phyloP scores from a whole-genome alignment of 2,113 vertebrate genomes.

The Excalfactoria chinensis region DNA sequence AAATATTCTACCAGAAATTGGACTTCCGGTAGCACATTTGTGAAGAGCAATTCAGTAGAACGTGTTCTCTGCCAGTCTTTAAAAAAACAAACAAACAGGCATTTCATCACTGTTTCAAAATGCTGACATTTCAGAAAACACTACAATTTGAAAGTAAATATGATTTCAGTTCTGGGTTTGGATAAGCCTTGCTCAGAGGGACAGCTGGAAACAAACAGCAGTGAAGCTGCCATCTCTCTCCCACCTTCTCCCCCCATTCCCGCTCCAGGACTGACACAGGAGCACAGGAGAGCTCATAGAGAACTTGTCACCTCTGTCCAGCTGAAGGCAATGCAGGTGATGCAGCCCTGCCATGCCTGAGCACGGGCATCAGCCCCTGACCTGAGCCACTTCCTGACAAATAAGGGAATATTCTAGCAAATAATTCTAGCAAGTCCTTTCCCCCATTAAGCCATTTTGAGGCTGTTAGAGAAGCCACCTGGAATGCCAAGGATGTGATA shows the following conservation, averaged over 20 bases:
- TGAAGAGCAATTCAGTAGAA: neutral
- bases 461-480: neutral
- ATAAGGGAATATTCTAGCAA: rapidly evolving
- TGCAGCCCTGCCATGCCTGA: neutral
- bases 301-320: neutral
- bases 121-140: neutral
- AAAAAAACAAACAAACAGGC: too few species aligned
- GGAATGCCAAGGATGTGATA: neutral
- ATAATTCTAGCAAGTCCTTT: neutral
- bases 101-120: neutral
- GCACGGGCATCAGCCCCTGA: neutral
- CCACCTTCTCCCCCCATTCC: neutral
- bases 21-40: neutral
- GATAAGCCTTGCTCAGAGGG: neutral
- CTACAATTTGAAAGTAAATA: rapidly evolving
- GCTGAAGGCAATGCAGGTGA: neutral
- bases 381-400: neutral
- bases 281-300: neutral
- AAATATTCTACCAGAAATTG: neutral
- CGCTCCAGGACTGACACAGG: rapidly evolving
- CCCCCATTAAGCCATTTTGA: neutral
- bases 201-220: neutral
- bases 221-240: neutral
- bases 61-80: rapidly evolving
- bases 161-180: neutral